Evolutionary conservation across 2,113 vertebrate species (phyloP).

Genomic region (Pelmatolapia mariae): DNA sequence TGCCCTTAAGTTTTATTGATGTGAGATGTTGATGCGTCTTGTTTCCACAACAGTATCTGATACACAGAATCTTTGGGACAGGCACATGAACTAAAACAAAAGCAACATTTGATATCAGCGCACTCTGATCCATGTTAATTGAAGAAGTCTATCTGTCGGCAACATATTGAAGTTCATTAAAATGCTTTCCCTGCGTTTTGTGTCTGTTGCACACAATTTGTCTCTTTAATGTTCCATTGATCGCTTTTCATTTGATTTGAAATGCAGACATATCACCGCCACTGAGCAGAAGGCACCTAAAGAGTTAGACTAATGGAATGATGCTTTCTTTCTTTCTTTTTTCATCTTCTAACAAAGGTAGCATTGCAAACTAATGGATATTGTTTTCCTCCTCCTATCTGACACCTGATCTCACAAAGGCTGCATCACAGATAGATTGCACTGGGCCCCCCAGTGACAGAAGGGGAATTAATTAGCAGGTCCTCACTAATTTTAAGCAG

Average conservation of each 20-base stretch:
- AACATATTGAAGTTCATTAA: conserved; percentile 52
- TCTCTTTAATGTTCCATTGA: conserved; percentile 65
- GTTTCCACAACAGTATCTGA: not conserved
- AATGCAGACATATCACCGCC: conserved; percentile 46
- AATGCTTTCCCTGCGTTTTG: conserved; percentile 44
- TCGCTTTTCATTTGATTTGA: conserved; percentile 64
- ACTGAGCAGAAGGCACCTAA: conserved; percentile 35
- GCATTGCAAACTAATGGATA: conserved; percentile 62
- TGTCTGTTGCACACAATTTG: conserved; percentile 39
- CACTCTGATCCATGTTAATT: conserved; percentile 54
- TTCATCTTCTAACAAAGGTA: conserved; percentile 53
- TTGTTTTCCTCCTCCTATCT: conserved; percentile 66
- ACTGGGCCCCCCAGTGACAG: conserved; percentile 49
- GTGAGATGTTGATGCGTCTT: not conserved
- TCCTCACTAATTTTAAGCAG: conserved; percentile 65
- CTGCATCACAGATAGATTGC: conserved; percentile 62
- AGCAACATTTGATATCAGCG: conserved; percentile 18
- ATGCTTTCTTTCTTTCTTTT: not conserved
- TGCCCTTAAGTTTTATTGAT: not conserved
- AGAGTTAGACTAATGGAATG: conserved; percentile 66
- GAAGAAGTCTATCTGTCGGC: conserved; percentile 35
- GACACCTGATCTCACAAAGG: conserved; percentile 62
- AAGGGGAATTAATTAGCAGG: conserved; percentile 70
- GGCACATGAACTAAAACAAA: conserved; percentile 19
- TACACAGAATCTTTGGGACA: not conserved